phyloP scores from a whole-genome alignment of 2,797 vertebrate species.

The Astyanax mexicanus region DNA sequence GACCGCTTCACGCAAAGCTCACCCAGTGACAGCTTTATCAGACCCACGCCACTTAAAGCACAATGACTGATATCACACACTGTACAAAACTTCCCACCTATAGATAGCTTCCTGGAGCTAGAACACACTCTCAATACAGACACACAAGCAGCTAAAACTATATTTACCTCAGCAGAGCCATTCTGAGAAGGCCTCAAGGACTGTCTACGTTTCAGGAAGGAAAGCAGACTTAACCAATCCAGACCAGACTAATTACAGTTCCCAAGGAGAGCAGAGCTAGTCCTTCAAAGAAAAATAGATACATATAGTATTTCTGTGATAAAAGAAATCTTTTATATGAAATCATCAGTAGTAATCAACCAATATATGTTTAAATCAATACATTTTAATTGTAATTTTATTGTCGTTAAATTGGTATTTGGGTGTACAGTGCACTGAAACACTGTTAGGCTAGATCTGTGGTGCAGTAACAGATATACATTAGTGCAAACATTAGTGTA shows the following conservation, averaged over 20 bases:
- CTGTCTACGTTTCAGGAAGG: background rate
- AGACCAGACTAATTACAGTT: background rate
- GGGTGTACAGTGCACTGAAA: too few species aligned
- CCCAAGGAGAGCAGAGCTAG: too few species aligned
- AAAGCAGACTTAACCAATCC: background rate
- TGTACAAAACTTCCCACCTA: slow-evolving; percentile 1
- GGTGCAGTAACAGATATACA: too few species aligned
- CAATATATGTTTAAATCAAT: too few species aligned
- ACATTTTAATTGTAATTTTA: too few species aligned
- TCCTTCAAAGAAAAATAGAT: too few species aligned
- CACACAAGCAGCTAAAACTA: background rate
- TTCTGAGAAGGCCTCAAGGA: background rate
- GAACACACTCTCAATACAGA: background rate
- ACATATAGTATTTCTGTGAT: too few species aligned
- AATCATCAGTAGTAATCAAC: too few species aligned
- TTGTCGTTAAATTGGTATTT: too few species aligned
- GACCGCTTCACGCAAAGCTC: background rate
- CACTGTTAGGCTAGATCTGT: too few species aligned
- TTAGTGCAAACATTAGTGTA: too few species aligned
- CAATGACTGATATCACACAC: background rate
- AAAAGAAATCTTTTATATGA: too few species aligned
- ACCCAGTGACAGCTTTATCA: background rate
- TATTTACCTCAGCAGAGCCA: background rate
- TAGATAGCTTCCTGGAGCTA: background rate
- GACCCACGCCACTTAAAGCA: background rate